A percentile compares a stretch with the other conserved stretches of the same genome.
These are phyloP conservation scores for Brachionus paranguensis DNA, from an alignment of 1,140 invertebrate genomes.

Conservation along the genomic window DNA sequence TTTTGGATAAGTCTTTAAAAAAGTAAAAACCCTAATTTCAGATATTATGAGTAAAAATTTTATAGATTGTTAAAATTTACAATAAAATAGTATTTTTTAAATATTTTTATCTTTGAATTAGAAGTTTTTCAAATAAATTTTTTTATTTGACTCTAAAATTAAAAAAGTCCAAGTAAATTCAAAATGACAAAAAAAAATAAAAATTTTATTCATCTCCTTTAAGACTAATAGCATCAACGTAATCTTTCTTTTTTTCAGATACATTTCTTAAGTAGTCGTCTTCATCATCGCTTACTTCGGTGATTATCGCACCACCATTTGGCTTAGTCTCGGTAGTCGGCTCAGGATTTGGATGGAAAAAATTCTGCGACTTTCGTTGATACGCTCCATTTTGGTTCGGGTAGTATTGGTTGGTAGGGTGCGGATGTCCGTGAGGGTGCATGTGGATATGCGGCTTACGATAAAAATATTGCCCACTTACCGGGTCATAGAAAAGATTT, in stretches of 20 bases:
- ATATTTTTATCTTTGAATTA: not conserved
- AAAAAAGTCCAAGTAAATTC: not conserved
- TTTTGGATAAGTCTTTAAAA: not conserved
- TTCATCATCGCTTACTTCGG: conserved; percentile 37
- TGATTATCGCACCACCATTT: conserved; percentile 10
- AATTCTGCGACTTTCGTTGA: not conserved
- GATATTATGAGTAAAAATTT: not conserved
- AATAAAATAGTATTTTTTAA: not conserved
- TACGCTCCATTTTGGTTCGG: not conserved
- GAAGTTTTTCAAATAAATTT: not conserved
- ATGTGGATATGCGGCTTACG: not conserved
- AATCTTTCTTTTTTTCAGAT: conserved; percentile 26
- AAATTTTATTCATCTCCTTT: conserved; percentile 21
- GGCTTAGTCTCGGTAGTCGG: not conserved
- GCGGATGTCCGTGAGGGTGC: not conserved
- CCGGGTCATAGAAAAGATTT: not conserved
- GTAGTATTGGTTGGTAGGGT: not conserved
- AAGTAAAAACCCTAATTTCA: not conserved
- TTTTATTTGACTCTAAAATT: not conserved
- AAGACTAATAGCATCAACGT: conserved; percentile 35
- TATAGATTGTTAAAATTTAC: not conserved
- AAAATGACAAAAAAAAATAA: not conserved
- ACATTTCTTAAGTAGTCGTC: not conserved
- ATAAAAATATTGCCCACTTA: conserved; percentile 23
- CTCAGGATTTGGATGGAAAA: not conserved